Evolutionary conservation across 2,797 vertebrate species (phyloP), one percentile per base, ranked within the genome.

Genomic region (Crocidura indochinensis): DNA sequence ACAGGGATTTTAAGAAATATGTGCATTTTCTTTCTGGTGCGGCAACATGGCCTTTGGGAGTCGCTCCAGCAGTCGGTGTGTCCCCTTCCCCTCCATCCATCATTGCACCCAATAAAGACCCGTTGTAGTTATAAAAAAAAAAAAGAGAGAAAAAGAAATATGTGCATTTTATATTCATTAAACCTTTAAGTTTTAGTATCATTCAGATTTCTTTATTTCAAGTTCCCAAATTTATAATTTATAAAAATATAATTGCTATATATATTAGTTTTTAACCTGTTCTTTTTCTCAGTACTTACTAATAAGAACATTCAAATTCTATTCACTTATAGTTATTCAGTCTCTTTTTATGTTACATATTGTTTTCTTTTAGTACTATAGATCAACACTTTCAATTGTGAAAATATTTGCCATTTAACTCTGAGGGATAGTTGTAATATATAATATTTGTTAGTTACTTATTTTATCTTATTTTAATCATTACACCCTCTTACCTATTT

Each of bases 211-310:
- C 60, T 72, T 74, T 44, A 10, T 81, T 71, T 29, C n/a, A 0
- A 44, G n/a, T 67, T 87, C 2, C 27, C 76, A 68, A 2, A 72
- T 81, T 46, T n/a, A 77, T 24, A 65, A 12, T 80, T 67, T 71
- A 71, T 85, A 72, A 46, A 72, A 81, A 86, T 65, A 65, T 31
- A 31, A 49, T 81, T 72, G 71, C 76, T 46, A 14, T 31, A 75
- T 6, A 19, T 26, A 81, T 67, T 68, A 85, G 26, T n/a, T 0
- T 72, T 31, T 56, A 53, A 12, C 2, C 6, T 60, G 68, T 4
- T 4, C 6, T 10, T 69, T 64, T 65, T 89, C 26, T 27, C 49
- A 14, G 2, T 76, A 51, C 77, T 68, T 64, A 60, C 47, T 53
- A 12, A 12, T 12, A 3, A 20, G 62, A 60, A 0, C 12, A 69